Base-by-base conservation (phyloP, 2,797 vertebrate species). In the Synanceia verrucosa region DNA sequence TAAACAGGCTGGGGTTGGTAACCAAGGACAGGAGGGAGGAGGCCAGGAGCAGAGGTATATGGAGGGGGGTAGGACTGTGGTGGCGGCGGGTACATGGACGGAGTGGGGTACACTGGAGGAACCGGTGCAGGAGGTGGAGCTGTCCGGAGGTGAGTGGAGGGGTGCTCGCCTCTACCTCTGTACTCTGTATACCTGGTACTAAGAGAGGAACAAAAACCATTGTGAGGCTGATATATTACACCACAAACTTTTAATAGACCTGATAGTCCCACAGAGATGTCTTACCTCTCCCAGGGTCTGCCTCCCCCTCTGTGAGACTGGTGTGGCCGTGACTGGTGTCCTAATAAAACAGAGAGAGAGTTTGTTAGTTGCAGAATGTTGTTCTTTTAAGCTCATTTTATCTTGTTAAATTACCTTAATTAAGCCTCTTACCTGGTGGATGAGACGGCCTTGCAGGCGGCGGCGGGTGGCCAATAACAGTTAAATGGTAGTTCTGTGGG, bases 1-100 rank as follows among this genome's bases (percentile, higher is more conserved):
- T 95, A 99, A 92, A 88, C 92, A 91, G 90, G 96, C 93, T 89
- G 97, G 87, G 58, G 95, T 90, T 41, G 96, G 95, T 89, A 97
- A 94, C 85, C 95, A 87, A 86, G 92, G 88, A 76, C 91, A 90
- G 90, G 97, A 8, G 89, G 83, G n/a, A 91, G 65, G 4, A 91
- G 83, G 16, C 90, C 85, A 0, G 90, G 86, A 1, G 82, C 90
- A 5, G 85, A 24, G 10, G 70, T 9, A 73, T 91, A 93, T 0
- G 86, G 87, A 36, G 91, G 91, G 0, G 87, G 86, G 61, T 89
- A 93, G 26, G 84, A 1, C 76, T 92, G 91, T 3, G 90, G 90
- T 2, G 90, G 91, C 4, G 88, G 90, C 0, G 84, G 85, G 58
- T 89, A 93, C 16, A 92, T 31, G n/a, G 87, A 75, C 0, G 88